Percentiles rank a stretch among this genome's conserved stretches.
Conservation (phyloP, 2,113 vertebrate species). For the Megaptera novaeangliae region DNA sequence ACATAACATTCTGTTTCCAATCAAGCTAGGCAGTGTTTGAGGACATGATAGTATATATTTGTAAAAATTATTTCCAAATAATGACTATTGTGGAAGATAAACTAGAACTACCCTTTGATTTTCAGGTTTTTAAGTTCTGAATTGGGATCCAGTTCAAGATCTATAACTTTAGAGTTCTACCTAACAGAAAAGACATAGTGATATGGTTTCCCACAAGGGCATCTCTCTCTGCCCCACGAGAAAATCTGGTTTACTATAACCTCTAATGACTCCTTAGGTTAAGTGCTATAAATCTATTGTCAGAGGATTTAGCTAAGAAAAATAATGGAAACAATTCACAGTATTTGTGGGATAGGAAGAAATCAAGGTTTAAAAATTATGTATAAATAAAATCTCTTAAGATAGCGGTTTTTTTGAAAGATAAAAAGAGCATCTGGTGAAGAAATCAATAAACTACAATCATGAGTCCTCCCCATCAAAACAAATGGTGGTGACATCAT, state of each 20-base stretch:
- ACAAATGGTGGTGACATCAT: background rate
- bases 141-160: background rate
- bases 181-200: background rate
- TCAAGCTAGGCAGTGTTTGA: background rate
- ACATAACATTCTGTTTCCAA: background rate
- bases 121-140: background rate
- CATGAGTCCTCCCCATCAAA: background rate
- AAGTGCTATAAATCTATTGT: background rate
- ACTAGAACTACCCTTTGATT: background rate
- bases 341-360: background rate
- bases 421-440: background rate
- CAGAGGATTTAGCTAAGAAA: background rate
- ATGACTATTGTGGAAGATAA: background rate
- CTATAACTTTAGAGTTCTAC: background rate
- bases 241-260: background rate
- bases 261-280: background rate
- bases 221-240: background rate
- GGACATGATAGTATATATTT: background rate
- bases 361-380: conserved; percentile 25
- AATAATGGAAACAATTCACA: conserved; percentile 37
- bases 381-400: conserved; percentile 28
- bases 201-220: background rate
- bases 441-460: background rate
- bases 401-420: background rate
- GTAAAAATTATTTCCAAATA: conserved; percentile 7